phyloP scores from a whole-genome alignment of 2,888 invertebrate species.

The Craniophora ligustri region DNA sequence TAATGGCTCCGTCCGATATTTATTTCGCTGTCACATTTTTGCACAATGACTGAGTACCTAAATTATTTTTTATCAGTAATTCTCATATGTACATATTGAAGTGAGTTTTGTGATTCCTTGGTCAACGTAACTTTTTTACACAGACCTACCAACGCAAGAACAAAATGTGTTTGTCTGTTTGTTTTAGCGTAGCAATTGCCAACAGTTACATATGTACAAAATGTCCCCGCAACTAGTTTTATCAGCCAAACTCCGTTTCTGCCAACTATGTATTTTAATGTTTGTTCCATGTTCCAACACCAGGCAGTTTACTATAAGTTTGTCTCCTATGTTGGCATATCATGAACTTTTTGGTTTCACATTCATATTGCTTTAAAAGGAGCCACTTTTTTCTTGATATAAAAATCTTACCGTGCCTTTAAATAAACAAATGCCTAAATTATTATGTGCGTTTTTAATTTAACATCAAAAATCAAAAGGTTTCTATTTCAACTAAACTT shows the following conservation, averaged over 20 bases:
- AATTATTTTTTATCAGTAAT: background rate
- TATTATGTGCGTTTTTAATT: background rate
- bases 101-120: background rate
- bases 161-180: too few species aligned
- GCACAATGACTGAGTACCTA: too few species aligned
- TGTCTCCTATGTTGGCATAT: constrained; percentile 23
- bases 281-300: constrained; percentile 57
- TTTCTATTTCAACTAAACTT: too few species aligned
- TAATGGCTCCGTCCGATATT: constrained; percentile 24
- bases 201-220: constrained; percentile 37
- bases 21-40: background rate
- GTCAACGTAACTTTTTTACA: background rate
- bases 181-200: background rate
- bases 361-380: too few species aligned
- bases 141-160: background rate
- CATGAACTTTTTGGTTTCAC: constrained; percentile 10
- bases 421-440: too few species aligned
- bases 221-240: constrained; percentile 52
- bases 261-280: constrained; percentile 45
- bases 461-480: too few species aligned
- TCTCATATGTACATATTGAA: background rate
- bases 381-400: too few species aligned
- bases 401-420: too few species aligned
- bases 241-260: constrained; percentile 64
- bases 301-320: constrained; percentile 62